Evolutionary conservation across 1,140 invertebrate species (phyloP).

Genomic region (Hyles vespertilio): DNA sequence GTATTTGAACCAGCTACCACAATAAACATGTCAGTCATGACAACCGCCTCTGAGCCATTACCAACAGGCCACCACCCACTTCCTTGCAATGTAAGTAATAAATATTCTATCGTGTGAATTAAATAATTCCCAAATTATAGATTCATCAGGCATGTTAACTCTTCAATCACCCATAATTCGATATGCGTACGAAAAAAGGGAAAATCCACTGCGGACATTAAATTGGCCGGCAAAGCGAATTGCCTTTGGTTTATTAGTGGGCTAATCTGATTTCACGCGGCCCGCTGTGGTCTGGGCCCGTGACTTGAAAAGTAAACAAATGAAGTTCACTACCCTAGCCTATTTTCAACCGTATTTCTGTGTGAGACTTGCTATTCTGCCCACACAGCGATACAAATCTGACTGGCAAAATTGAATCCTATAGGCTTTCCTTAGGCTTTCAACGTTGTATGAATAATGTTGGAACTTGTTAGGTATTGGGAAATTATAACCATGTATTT

Average conservation of each 20-base stretch:
- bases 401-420: neutral
- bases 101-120: too few species aligned
- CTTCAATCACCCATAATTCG: neutral
- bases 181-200: conserved; percentile 3
- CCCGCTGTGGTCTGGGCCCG: conserved; percentile 41
- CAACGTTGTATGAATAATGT: neutral
- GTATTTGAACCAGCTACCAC: too few species aligned
- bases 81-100: too few species aligned
- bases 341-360: conserved; percentile 2
- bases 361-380: neutral
- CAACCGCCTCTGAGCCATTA: too few species aligned
- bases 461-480: neutral
- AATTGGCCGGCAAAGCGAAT: conserved; percentile 50
- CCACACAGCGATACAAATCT: neutral
- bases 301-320: conserved; percentile 54
- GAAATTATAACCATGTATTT: too few species aligned
- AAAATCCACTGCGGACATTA: conserved; percentile 30
- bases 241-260: conserved; percentile 63
- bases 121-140: too few species aligned
- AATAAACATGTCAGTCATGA: too few species aligned
- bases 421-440: neutral
- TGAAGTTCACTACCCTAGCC: conserved; percentile 10
- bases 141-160: too few species aligned
- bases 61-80: too few species aligned
- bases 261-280: conserved; percentile 61